phyloP scores from a whole-genome alignment of 1,140 invertebrate genomes.

The Ylistrum balloti region DNA sequence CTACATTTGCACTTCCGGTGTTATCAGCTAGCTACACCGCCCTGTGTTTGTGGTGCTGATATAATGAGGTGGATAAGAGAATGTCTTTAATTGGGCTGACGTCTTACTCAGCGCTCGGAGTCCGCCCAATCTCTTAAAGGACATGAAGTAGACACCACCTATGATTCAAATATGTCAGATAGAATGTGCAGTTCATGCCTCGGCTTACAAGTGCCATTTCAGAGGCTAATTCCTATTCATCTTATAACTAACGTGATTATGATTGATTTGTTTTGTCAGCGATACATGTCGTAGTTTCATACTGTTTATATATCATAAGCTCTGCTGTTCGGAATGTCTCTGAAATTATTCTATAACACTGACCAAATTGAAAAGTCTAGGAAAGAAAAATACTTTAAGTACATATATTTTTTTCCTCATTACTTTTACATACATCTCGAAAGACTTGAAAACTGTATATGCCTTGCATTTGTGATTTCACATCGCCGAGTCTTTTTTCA shows the following conservation, averaged over 20 bases:
- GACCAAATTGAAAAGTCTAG: no score
- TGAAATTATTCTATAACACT: no score
- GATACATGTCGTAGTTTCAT: not conserved
- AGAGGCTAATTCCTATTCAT: not conserved
- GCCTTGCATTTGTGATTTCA: no score
- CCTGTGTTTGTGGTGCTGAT: not conserved
- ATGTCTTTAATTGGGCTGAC: not conserved
- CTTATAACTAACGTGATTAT: not conserved
- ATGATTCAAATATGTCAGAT: slow-evolving; percentile 34
- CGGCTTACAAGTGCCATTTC: not conserved
- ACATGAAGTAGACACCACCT: slow-evolving; percentile 6
- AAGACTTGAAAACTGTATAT: no score
- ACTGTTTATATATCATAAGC: not conserved
- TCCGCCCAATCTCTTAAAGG: not conserved
- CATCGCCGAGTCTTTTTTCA: no score
- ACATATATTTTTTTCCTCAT: no score
- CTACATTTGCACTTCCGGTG: slow-evolving; percentile 5
- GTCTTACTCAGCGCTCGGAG: not conserved
- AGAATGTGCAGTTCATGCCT: not conserved
- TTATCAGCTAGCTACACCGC: not conserved
- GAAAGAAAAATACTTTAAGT: no score
- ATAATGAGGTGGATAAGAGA: not conserved
- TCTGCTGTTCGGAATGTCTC: not conserved
- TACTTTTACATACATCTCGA: no score
- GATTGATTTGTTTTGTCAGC: slow-evolving; percentile 2